Conservation (phyloP, 1,140 invertebrate species). For the Papilio glaucus region DNA sequence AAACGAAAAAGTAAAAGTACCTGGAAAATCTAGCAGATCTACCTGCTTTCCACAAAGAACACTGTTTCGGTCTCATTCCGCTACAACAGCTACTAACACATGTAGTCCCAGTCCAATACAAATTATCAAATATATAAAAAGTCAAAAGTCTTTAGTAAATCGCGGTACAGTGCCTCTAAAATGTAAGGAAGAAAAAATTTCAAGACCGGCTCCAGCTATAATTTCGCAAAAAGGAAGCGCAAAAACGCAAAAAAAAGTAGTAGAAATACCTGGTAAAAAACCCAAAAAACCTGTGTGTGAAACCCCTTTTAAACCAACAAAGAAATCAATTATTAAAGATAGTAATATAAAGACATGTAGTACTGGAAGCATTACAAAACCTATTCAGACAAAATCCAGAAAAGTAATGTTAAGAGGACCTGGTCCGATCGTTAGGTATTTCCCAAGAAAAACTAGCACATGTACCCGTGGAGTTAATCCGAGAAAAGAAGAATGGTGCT, state of each 20-base stretch:
- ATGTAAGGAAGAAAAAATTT: background rate
- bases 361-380: background rate
- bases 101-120: slow-evolving; percentile 4
- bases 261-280: background rate
- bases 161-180: slow-evolving; percentile 8
- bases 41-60: slow-evolving; percentile 1
- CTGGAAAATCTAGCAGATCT: background rate
- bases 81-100: background rate
- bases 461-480: slow-evolving; percentile 14
- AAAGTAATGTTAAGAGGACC: slow-evolving; percentile 1
- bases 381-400: background rate
- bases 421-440: background rate
- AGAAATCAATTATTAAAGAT: background rate
- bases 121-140: slow-evolving; percentile 3
- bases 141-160: background rate
- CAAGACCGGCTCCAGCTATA: background rate
- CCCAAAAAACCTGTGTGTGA: background rate
- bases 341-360: background rate
- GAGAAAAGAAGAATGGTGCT: slow-evolving; percentile 1
- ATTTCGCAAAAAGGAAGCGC: too few species aligned
- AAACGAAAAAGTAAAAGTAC: background rate
- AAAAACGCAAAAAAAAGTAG: background rate
- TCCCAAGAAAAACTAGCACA: background rate
- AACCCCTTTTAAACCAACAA: background rate
- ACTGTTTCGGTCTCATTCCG: slow-evolving; percentile 1